phyloP scores from a whole-genome alignment of 92 coral and sea anemone species.

The Epizoanthus rinbou region DNA sequence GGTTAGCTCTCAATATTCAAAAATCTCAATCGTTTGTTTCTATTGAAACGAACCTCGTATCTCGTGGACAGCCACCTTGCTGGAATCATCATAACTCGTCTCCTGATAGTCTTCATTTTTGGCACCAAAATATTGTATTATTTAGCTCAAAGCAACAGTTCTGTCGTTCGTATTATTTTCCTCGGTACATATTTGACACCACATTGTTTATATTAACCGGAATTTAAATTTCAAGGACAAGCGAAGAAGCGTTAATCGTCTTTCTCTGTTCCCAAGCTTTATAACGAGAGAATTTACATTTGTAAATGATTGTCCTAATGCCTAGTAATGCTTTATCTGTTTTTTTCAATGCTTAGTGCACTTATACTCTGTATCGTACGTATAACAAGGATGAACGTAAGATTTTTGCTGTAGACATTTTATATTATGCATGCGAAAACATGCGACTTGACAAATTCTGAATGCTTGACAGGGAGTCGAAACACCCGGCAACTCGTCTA shows the following conservation, averaged over 20 bases:
- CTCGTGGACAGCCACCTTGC: neutral
- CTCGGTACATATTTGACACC: neutral
- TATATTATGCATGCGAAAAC: constrained; percentile 32
- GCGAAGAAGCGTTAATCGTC: constrained; percentile 20
- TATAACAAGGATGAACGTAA: neutral
- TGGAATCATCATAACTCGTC: neutral
- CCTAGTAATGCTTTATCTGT: neutral
- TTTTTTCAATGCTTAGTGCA: neutral
- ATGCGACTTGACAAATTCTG: constrained; percentile 17
- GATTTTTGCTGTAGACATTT: neutral
- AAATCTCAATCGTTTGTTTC: constrained; percentile 21
- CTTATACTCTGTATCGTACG: neutral
- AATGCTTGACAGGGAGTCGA: constrained; percentile 25
- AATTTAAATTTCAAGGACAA: constrained; percentile 43
- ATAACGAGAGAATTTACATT: neutral
- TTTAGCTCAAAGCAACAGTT: neutral
- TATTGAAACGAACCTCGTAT: constrained; percentile 4
- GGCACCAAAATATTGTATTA: neutral
- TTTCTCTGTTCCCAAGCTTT: neutral
- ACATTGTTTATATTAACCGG: constrained; percentile 31
- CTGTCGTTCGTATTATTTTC: neutral
- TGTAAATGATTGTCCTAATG: neutral
- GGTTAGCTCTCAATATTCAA: constrained; percentile 39
- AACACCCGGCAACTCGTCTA: constrained; percentile 17
- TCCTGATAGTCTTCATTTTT: neutral